Base-by-base conservation (phyloP, 2,888 invertebrate genomes). In the Lasiommata megera region DNA sequence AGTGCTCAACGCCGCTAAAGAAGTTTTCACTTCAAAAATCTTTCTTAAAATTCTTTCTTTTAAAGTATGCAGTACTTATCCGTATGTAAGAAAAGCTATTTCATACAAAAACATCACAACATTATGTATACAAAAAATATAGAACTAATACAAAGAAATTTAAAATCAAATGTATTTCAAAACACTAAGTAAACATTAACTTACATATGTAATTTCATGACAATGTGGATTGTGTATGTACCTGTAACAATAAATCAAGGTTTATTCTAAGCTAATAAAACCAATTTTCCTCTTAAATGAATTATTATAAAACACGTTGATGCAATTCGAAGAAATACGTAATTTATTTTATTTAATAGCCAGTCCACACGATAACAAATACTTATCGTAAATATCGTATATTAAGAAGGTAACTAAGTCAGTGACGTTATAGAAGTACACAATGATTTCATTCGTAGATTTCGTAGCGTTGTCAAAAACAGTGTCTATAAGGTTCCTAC, bases 221-320 rank as follows among this genome's bases (percentile, higher is more conserved):
- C 46, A 34, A 52, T 18, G 37, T 52, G 29, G 38, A 34, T 51
- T 43, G 12, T 52, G 50, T 58, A 58, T 54, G 61, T 62, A 62
- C 61, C 61, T 62, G 61, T 36, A 56, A 58, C 43, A 56, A 47
- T 11, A 41, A 50, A 34, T 29, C 34, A 36, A 34, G 29, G 36
- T 18, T 38, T 54, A 31, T 47, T 17, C 11, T 37, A 18, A 16
- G 12, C 34, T 28, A 40, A 7, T 9, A 38, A 28, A 29, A n/a
- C 23, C 6, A 16, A 38, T 38, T 38, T 29, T 51, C 37, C 28
- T 51, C 14, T 11, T 28, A n/a, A 31, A 31, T 31, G 16, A n/a
- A 9, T 44, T 44, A 29, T 44, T 44, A 28, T 6, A 44, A 14
- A 44, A 44, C 43, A 41, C 5, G n/a, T 23, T 14, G 12, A 8